phyloP scores from a whole-genome alignment of 2,888 invertebrate genomes.

The Resseliella maxima region DNA sequence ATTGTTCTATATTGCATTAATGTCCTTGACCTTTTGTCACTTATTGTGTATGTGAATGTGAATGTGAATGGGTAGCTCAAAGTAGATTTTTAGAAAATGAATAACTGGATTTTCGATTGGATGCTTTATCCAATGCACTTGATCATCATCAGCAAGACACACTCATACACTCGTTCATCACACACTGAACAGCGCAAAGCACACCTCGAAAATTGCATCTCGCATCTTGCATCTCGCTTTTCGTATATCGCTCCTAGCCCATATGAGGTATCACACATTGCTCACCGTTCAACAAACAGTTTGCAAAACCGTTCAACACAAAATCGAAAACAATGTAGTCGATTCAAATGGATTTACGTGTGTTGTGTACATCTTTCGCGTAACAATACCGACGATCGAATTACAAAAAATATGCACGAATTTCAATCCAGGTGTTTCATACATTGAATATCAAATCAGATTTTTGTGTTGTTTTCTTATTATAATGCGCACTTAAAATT shows the following conservation, averaged over 20 bases:
- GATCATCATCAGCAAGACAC: too few species aligned
- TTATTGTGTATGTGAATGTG: background rate
- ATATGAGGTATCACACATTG: too few species aligned
- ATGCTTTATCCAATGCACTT: background rate
- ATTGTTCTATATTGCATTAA: conserved; percentile 21
- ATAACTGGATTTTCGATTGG: too few species aligned
- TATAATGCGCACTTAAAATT: background rate
- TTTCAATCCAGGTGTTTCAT: background rate
- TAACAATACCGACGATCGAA: background rate
- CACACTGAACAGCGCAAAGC: background rate
- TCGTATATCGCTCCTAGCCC: too few species aligned
- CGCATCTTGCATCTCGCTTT: too few species aligned
- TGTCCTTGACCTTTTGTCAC: conserved; percentile 35
- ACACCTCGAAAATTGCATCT: too few species aligned
- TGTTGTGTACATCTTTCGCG: background rate
- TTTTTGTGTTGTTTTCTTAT: background rate
- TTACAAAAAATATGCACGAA: background rate
- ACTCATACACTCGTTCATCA: too few species aligned
- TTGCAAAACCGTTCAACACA: too few species aligned
- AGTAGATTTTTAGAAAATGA: too few species aligned
- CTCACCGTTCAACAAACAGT: too few species aligned
- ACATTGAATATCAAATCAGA: conserved; percentile 17
- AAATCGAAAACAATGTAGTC: background rate
- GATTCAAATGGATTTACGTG: background rate
- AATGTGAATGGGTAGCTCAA: too few species aligned